Evolutionary conservation across 2,113 vertebrate species (phyloP).

Genomic region (Crotalus horridus): DNA sequence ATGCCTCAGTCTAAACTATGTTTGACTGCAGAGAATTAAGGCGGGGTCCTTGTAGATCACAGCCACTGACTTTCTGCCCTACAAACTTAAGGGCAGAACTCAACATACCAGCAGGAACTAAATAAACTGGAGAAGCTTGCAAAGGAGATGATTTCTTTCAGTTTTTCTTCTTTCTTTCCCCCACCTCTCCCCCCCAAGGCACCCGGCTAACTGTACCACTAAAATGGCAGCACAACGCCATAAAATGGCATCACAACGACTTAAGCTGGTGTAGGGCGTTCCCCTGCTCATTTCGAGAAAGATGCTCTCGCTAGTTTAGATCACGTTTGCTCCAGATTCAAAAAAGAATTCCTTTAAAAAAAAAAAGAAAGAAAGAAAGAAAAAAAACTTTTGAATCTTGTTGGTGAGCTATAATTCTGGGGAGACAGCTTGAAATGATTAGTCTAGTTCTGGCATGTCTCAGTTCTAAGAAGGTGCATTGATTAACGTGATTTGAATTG

Average conservation of each 20-base stretch:
- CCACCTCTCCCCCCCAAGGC: not conserved
- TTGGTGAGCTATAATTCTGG: conserved; percentile 19
- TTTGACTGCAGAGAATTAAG: not conserved
- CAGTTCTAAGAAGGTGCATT: not conserved
- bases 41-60: conserved; percentile 22
- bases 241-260: conserved; percentile 69
- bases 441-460: conserved; percentile 16
- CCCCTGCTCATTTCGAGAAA: not conserved
- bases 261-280: conserved; percentile 12
- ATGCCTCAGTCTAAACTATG: conserved; percentile 7
- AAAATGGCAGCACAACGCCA: conserved; percentile 69
- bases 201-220: conserved; percentile 31
- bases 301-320: not conserved
- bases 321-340: conserved; percentile 22
- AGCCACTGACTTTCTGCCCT: not conserved
- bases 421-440: not conserved
- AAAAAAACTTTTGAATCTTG: not conserved
- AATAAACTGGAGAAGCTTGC: not conserved
- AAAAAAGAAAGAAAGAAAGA: not conserved
- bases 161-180: not conserved
- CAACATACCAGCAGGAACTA: fast-evolving
- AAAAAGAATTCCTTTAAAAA: conserved; percentile 5
- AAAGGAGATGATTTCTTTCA: not conserved
- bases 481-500: not conserved
- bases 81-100: not conserved